A percentile compares a stretch with the other conserved stretches of the same genome.
Conservation (phyloP, 2,113 vertebrate genomes). For the Delphinapterus leucas region DNA sequence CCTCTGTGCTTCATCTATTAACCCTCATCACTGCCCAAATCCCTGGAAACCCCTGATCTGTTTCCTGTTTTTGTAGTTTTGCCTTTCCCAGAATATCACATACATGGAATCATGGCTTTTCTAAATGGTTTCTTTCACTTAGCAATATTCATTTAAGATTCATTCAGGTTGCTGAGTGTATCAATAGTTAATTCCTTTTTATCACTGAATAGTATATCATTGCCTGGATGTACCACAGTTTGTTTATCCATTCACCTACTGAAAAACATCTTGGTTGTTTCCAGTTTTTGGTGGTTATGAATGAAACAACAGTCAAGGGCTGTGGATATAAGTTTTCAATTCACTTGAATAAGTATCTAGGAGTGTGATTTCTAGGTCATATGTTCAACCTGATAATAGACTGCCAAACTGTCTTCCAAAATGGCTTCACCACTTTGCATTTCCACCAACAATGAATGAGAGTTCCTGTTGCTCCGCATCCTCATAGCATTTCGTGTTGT, state of each 20-base stretch:
- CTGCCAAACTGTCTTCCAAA: background rate
- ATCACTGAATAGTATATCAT: background rate
- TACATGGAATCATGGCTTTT: background rate
- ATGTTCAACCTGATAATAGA: background rate
- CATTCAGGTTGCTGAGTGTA: background rate
- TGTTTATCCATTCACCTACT: background rate
- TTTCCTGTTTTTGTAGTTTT: background rate
- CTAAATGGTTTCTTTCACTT: background rate
- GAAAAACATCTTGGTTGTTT: background rate
- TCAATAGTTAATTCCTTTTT: background rate
- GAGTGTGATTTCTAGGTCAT: background rate
- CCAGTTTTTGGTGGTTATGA: background rate
- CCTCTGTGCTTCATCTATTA: background rate
- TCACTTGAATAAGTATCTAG: background rate
- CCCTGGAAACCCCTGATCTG: background rate
- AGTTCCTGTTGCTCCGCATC: background rate
- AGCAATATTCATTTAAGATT: background rate
- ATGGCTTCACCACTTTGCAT: background rate
- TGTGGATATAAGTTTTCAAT: background rate
- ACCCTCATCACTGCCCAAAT: background rate
- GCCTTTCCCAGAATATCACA: background rate
- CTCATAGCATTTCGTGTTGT: background rate
- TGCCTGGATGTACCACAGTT: background rate
- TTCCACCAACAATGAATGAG: background rate
- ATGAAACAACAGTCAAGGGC: background rate